phyloP scores from a whole-genome alignment of 2,113 vertebrate species.

The Poeciliopsis retropinna region DNA sequence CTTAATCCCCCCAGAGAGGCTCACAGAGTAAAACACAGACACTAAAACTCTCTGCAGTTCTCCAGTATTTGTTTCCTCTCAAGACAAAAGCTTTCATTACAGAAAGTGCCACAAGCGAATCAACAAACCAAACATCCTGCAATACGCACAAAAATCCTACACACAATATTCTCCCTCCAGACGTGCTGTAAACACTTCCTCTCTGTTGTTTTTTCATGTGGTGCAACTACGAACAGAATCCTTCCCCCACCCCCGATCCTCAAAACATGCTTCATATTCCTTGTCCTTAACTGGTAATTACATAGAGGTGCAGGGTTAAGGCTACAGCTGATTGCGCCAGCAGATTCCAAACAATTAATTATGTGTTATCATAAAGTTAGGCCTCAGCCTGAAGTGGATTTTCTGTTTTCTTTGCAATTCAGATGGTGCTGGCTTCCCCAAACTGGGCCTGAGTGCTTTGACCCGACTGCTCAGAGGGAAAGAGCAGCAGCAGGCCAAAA shows the following conservation, averaged over 20 bases:
- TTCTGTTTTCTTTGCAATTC: constrained; percentile 76
- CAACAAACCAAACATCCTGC: constrained; percentile 45
- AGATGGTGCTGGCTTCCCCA: constrained; percentile 65
- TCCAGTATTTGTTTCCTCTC: constrained; percentile 40
- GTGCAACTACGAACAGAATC: constrained; percentile 31
- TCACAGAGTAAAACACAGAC: constrained; percentile 21
- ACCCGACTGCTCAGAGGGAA: constrained; percentile 59
- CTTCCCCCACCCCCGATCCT: constrained; percentile 14
- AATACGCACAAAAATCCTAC: constrained; percentile 1
- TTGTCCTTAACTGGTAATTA: constrained; percentile 53
- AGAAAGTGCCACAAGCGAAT: constrained; percentile 37
- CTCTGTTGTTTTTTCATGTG: constrained; percentile 62
- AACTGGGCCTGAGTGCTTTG: constrained; percentile 65
- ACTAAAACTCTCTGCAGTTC: constrained; percentile 26
- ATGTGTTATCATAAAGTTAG: constrained; percentile 69
- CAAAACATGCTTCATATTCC: constrained; percentile 44
- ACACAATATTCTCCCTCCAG: constrained; percentile 23
- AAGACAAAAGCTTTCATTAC: constrained; percentile 33
- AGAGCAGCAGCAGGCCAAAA: constrained; percentile 61
- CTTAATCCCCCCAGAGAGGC: constrained; percentile 16
- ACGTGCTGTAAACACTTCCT: constrained; percentile 59
- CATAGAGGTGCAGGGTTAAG: constrained; percentile 61
- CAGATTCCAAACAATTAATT: constrained; percentile 75
- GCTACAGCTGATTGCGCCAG: constrained; percentile 71
- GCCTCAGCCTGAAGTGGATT: constrained; percentile 61